Base-by-base conservation (phyloP, 2,113 vertebrate species). In the Lasiurus borealis region DNA sequence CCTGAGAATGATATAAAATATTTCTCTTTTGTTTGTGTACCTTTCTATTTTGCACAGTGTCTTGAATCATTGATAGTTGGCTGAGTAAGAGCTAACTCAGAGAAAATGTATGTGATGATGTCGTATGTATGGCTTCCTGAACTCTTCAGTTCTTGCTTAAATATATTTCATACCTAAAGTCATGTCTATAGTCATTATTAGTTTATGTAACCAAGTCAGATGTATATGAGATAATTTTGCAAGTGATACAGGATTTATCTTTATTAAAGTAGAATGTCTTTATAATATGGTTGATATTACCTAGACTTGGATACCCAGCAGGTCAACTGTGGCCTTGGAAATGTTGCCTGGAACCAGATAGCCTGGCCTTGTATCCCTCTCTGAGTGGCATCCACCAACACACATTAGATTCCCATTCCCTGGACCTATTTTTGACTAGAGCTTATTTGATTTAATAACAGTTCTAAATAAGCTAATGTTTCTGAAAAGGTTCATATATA, bases 221-320 rank as follows among this genome's bases (percentile, higher is more conserved):
- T 84, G 14, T 66, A 72, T 72, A 80, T 86, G 66, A 78, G 50
- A 80, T 80, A 57, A 66, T 62, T 96, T 82, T 92, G 19, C 14
- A 95, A 85, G 44, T 50, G 76, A 76, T 62, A 54, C 0, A 93
- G 25, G 2, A 90, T 66, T 90, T 82, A 73, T 75, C 23, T 66
- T 90, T 23, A 86, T 18, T 77, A 57, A 69, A n/a, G 52, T 25
- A 83, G 46, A 69, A 29, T 96, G 50, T 82, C 13, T 90, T 92
- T 76, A 54, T 23, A 78, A 44, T 68, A n/a, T 57, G 46, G 16
- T 90, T 86, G 52, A 40, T 75, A 85, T 46, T 52, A 83, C 44
- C 72, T 68, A 93, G 18, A 93, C 80, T 50, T 64, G 16, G 13
- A 57, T 48, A 73, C 71, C 6, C 21, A 46, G 50, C 13, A 50